Evolutionary conservation across 2,113 vertebrate species (phyloP).

Genomic region (Oxyura jamaicensis): DNA sequence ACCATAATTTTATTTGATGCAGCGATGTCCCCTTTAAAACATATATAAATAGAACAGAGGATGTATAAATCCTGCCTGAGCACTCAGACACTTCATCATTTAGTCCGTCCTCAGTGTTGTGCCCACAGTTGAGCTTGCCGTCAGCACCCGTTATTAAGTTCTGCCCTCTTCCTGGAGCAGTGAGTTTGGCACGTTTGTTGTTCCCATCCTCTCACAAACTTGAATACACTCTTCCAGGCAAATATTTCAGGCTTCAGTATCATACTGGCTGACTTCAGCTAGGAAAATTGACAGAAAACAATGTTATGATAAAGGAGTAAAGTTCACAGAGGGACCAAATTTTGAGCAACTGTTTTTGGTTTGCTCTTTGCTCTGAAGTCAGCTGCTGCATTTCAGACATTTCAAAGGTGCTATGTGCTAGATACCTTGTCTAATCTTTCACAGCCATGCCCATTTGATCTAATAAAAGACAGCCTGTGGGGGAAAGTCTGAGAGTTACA

Average conservation of each 20-base stretch:
- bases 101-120: rapidly evolving
- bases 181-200: not conserved
- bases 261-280: not conserved
- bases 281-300: not conserved
- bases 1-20: not conserved
- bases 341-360: not conserved
- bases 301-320: not conserved
- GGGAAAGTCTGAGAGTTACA: not conserved
- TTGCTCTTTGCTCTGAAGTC: not conserved
- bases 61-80: not conserved
- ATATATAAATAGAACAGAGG: not conserved
- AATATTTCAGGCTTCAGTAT: not conserved
- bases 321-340: not conserved
- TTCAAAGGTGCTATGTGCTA: not conserved
- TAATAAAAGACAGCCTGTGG: not conserved
- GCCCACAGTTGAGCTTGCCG: not conserved
- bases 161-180: not conserved
- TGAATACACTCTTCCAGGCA: not conserved
- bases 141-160: not conserved
- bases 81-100: not conserved
- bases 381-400: not conserved
- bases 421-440: not conserved
- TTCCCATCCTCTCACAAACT: not conserved
- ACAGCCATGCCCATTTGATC: not conserved
- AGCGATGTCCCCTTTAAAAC: not conserved